phyloP scores from a whole-genome alignment of 2,888 invertebrate species.

The Meteorus colon region DNA sequence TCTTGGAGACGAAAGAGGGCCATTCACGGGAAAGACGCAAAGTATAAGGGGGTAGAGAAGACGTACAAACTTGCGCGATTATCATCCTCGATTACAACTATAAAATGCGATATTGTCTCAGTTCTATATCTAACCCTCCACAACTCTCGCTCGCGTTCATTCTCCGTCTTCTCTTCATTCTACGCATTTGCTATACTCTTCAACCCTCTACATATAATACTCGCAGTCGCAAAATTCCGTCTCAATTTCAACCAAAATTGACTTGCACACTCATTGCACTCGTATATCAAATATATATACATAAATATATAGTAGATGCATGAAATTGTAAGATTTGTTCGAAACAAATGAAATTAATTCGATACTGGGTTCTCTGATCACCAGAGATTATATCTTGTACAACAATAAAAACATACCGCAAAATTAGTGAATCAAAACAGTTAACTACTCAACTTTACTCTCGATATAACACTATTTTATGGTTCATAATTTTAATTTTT shows the following conservation, averaged over 20 bases:
- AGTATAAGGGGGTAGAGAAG: slow-evolving; percentile 54
- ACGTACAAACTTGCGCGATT: slow-evolving; percentile 73
- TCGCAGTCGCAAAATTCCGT: slow-evolving; percentile 20
- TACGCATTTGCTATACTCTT: slow-evolving; percentile 15
- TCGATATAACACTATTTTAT: too few species aligned
- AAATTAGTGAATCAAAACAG: too few species aligned
- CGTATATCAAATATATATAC: neutral
- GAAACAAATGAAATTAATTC: neutral
- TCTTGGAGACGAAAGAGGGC: slow-evolving; percentile 56
- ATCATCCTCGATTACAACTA: slow-evolving; percentile 72
- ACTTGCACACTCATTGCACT: slow-evolving; percentile 36
- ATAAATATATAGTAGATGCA: too few species aligned
- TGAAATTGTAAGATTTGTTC: neutral
- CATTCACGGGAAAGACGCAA: slow-evolving; percentile 48
- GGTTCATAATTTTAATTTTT: too few species aligned
- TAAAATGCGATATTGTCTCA: slow-evolving; percentile 72
- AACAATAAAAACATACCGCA: too few species aligned
- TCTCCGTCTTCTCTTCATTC: slow-evolving; percentile 6
- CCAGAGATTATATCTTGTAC: too few species aligned
- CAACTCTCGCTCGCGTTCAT: slow-evolving; percentile 13
- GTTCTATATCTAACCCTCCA: slow-evolving; percentile 32
- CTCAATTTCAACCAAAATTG: slow-evolving; percentile 37
- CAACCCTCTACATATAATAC: slow-evolving; percentile 9
- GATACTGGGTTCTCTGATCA: too few species aligned
- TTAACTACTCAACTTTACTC: too few species aligned